These are phyloP conservation scores for Dysidea cf. avara DNA, from an alignment of 37 sponge, comb jelly and placozoan genomes.

Conservation along the genomic window DNA sequence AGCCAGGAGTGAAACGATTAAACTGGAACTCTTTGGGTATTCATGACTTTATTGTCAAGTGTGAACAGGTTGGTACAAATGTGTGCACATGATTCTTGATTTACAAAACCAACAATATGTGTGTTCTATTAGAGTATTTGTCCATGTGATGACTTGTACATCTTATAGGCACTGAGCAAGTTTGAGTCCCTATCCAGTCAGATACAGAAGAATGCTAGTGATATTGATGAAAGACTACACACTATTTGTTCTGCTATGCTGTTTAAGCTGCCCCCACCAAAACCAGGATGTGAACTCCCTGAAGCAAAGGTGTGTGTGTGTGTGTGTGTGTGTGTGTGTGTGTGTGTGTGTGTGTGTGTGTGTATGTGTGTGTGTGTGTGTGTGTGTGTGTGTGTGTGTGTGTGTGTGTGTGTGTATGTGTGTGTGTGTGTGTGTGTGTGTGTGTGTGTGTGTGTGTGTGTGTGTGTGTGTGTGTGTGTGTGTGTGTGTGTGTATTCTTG, in stretches of 20 bases:
- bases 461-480: too few relatives aligned
- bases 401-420: too few relatives aligned
- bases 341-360: background rate
- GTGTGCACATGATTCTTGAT: too few relatives aligned
- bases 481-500: background rate
- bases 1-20: slow-evolving; percentile 92
- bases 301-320: slow-evolving; percentile 80
- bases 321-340: background rate
- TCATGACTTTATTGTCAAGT: slow-evolving; percentile 91
- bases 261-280: slow-evolving; percentile 72
- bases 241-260: slow-evolving; percentile 82
- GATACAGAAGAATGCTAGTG: slow-evolving; percentile 95
- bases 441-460: too few relatives aligned
- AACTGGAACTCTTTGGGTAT: slow-evolving; percentile 99
- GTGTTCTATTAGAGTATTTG: background rate
- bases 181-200: slow-evolving; percentile 97
- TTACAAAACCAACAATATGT: too few relatives aligned
- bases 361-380: background rate
- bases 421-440: too few relatives aligned
- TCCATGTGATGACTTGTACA: background rate
- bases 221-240: slow-evolving; percentile 88
- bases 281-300: slow-evolving; percentile 62
- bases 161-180: slow-evolving; percentile 77
- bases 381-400: background rate
- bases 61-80: slow-evolving; percentile 61